phyloP scores from a whole-genome alignment of 2,797 vertebrate genomes.

The Momotus momota region DNA sequence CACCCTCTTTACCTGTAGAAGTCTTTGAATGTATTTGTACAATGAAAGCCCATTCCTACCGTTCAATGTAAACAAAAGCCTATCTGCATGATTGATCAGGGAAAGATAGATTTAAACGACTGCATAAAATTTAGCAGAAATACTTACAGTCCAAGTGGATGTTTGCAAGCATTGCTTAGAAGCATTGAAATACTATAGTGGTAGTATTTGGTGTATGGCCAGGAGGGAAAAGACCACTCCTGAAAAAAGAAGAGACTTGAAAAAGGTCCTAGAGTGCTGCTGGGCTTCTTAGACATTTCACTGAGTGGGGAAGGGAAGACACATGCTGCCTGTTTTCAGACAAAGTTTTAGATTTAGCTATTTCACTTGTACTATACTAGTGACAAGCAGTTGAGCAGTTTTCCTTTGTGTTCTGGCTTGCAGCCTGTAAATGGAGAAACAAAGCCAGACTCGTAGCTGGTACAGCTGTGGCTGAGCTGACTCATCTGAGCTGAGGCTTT shows the following conservation, averaged over 20 bases:
- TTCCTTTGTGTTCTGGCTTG: not conserved
- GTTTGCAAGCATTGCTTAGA: not conserved
- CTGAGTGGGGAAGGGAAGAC: not conserved
- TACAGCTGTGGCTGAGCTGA: constrained; percentile 39
- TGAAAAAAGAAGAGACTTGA: not conserved
- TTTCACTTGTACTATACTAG: not conserved
- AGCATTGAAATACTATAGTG: not conserved
- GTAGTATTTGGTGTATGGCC: not conserved
- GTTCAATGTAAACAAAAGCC: not conserved
- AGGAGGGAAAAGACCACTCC: not conserved
- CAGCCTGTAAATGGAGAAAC: not conserved
- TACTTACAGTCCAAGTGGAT: not conserved
- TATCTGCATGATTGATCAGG: not conserved
- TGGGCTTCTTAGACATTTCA: not conserved
- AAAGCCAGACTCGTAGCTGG: not conserved
- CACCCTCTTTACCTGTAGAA: not conserved
- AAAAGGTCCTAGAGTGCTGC: not conserved
- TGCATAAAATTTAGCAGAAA: not conserved
- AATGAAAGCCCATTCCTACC: not conserved
- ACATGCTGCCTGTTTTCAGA: not conserved
- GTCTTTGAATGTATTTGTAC: not conserved
- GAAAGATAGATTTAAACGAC: not conserved
- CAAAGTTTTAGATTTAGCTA: not conserved
- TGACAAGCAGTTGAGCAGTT: not conserved
- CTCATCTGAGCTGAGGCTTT: not conserved